phyloP scores from a whole-genome alignment of 2,797 vertebrate species.

The Simalia tracyae region DNA sequence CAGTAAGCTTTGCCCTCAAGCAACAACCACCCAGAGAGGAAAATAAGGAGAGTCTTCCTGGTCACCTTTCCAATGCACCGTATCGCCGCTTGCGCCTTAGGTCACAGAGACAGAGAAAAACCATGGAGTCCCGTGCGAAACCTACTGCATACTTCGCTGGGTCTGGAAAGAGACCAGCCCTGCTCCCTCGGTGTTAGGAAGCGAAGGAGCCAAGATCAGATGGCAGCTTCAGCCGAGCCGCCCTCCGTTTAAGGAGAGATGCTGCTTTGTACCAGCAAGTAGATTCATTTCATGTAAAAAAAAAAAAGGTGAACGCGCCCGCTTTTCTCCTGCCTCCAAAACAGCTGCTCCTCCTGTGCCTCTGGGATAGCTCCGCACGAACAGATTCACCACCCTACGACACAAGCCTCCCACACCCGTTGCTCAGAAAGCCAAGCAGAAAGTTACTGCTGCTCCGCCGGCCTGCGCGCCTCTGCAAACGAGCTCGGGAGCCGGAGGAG shows the following conservation, averaged over 20 bases:
- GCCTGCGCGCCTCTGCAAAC: neutral
- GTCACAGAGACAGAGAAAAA: neutral
- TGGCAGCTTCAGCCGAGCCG: neutral
- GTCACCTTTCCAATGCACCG: neutral
- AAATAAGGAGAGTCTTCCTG: neutral
- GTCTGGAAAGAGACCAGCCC: neutral
- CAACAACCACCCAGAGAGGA: no score
- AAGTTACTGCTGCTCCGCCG: conserved; percentile 6
- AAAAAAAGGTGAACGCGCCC: neutral
- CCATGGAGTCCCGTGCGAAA: neutral
- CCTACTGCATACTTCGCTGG: neutral
- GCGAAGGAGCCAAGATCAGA: no score
- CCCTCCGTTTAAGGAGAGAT: neutral
- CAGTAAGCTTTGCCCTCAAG: neutral
- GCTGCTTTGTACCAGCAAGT: neutral
- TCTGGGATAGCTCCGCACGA: neutral
- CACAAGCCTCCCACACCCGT: no score
- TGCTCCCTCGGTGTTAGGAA: neutral
- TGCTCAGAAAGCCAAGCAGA: neutral
- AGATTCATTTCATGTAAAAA: no score
- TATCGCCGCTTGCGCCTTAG: neutral
- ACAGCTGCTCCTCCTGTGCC: neutral
- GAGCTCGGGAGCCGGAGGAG: neutral
- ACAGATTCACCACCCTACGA: neutral
- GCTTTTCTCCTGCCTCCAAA: neutral